Conservation (phyloP, 2,113 vertebrate genomes). For the Pongo pygmaeus region DNA sequence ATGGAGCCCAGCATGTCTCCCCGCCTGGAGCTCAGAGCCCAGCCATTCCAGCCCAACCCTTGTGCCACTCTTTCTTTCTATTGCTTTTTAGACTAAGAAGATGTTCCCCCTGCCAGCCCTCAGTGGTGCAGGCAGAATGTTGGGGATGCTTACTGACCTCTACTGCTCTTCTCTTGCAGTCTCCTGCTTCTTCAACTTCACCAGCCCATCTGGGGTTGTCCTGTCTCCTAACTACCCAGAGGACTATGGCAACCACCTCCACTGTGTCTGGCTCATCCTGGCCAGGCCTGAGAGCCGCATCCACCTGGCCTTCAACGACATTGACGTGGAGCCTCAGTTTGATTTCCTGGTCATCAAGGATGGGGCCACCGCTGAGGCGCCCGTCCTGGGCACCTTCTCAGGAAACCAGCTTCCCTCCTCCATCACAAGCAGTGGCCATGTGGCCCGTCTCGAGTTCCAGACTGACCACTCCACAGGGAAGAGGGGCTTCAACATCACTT, state of each 20-base stretch:
- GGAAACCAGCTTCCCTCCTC: conserved; percentile 94
- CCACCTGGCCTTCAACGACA: conserved; percentile 98
- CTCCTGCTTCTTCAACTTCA: conserved; percentile 99
- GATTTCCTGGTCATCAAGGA: conserved; percentile 98
- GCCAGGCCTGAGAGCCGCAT: conserved; percentile 95
- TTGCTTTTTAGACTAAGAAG: background rate
- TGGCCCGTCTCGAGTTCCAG: conserved; percentile 97
- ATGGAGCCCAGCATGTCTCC: background rate
- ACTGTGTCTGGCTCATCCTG: conserved; percentile 99
- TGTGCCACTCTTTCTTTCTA: background rate
- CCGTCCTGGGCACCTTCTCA: conserved; percentile 96
- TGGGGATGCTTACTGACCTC: background rate
- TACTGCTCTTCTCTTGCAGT: conserved; percentile 85
- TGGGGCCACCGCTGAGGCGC: conserved; percentile 94
- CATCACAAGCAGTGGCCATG: conserved; percentile 96
- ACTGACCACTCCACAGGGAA: conserved; percentile 99
- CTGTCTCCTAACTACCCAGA: conserved; percentile 98
- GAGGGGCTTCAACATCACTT: conserved; percentile 98
- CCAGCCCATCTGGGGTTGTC: conserved; percentile 94
- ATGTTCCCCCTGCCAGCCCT: background rate
- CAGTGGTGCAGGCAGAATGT: background rate
- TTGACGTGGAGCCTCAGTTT: conserved; percentile 99
- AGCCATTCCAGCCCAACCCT: background rate
- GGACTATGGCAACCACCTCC: conserved; percentile 97
- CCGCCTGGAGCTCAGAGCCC: background rate